Conservation (phyloP, 2,888 invertebrate genomes). For the Cephus nigrinus region DNA sequence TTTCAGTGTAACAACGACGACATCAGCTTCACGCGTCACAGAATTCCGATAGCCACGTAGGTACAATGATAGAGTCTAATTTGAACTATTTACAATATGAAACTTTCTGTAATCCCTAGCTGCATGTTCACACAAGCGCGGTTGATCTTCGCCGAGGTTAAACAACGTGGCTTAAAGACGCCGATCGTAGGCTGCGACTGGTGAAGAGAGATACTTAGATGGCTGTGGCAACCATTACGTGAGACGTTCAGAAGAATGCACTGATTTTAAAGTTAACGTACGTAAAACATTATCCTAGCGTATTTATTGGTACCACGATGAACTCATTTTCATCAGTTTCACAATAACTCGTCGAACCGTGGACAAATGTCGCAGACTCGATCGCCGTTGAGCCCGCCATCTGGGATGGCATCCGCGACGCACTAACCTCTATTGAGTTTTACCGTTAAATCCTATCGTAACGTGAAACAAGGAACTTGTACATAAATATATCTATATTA, state of each 20-base stretch:
- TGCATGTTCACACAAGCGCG: constrained; percentile 41
- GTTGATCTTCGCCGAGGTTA: constrained; percentile 16
- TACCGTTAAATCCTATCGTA: constrained; percentile 44
- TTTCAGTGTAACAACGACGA: neutral
- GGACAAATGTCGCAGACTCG: neutral
- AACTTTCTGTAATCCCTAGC: constrained; percentile 39
- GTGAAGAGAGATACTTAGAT: neutral
- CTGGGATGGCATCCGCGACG: neutral
- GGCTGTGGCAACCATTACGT: neutral
- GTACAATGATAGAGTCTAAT: constrained; percentile 39
- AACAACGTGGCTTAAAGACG: neutral
- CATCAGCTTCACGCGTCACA: neutral
- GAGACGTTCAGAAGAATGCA: neutral
- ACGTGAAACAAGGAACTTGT: constrained; percentile 62
- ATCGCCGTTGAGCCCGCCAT: neutral
- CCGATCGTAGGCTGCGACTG: neutral
- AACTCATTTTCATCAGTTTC: neutral
- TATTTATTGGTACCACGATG: neutral
- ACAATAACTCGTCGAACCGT: neutral
- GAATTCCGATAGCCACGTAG: neutral
- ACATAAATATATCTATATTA: constrained; percentile 59
- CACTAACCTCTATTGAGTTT: constrained; percentile 17
- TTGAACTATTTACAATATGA: constrained; percentile 56
- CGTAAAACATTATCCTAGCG: neutral
- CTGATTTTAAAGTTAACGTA: neutral